Base-by-base conservation (phyloP, 2,797 vertebrate species). In the Phoeniculus purpureus region DNA sequence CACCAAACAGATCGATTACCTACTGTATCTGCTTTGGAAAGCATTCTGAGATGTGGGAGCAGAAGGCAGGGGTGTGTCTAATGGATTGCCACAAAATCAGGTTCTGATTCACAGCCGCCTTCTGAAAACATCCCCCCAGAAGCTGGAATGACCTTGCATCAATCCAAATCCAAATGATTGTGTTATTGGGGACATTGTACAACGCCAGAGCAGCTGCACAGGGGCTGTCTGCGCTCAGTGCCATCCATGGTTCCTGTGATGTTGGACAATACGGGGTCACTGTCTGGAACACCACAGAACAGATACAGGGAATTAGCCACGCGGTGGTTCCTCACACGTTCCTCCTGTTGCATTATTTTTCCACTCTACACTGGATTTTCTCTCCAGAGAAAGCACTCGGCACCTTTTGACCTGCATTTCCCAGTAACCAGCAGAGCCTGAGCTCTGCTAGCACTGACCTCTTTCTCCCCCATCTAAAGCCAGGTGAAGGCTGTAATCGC, bases 101-200 rank as follows among this genome's bases (percentile, higher is more conserved):
- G 70, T 84, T 79, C 71, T 62, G 59, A 81, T 84, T 94, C 85
- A 17, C 23, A 31, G 67, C 68, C 85, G 60, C 76, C 29, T 10
- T 32, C 81, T 70, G 81, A n/a, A 86, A 84, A 76, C 77, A 91
- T 61, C 27, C 65, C 85, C 71, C 34, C 72, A 81, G 71, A 45
- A 92, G 85, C 85, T 72, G 74, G 64, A 93, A 91, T 64, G 70
- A 81, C 71, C 93, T 76, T 52, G 32, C 88, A 90, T 92, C 93
- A 73, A 45, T 87, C 77, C 83, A 70, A 32, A 74, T 52, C 67
- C 9, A 88, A 91, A 86, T 52, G 73, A 89, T 64, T 78, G 31
- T 70, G 74, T 78, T 89, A 83, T 91, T 92, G 72, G 43, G 78
- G 80, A 59, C 29, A 59, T 65, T 65, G 67, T 70, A 81, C 80